Base-by-base conservation (phyloP, 30 jellyfish, hydroid and myxozoan species). In the Mastigias papua region DNA sequence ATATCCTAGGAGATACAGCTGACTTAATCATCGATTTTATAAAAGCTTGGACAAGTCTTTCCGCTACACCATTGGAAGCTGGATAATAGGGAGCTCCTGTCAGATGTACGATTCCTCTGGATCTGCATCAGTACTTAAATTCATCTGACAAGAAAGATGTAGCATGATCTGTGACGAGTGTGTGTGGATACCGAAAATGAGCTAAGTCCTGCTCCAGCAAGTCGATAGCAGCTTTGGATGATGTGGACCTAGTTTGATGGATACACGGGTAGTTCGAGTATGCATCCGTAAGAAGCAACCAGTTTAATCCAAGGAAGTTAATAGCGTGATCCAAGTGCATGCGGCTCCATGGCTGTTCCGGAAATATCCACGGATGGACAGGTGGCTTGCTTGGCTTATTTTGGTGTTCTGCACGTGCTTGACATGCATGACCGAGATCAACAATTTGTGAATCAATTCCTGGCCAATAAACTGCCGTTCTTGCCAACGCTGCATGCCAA, bases 391-490 rank as follows among this genome's bases (percentile, higher is more conserved):
- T 10, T 31, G 70, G 91, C 26, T 7, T 27, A 48, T 51, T 71
- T 27, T 69, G 72, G 66, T 85, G 86, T 51, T 69, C 90, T 2
- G 78, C 91, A 61, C 96, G 78, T 11, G 65, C 9, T 28, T 11
- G 33, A 78, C 84, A 86, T 15, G 64, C 58, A 11, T 49, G 42
- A 51, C 28, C 20, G n/a, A 85, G 19, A 3, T 25, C 69, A 25
- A 16, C 72, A 58, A 85, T 85, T 46, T 51, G 48, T 1, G 29
- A 46, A 5, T 69, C 64, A 75, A 85, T 73, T 3, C 61, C 60
- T 10, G 92, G 94, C 94, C 92, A 85, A 89, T 85, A 75, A 23
- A 58, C 76, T 2, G 82, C 76, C 13, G 91, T 25, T 74, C 94
- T 85, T n/a, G n/a, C n/a, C n/a, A n/a, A n/a, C n/a, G n/a, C n/a